Base-by-base conservation (phyloP, 2,113 vertebrate genomes). In the Daboia siamensis region DNA sequence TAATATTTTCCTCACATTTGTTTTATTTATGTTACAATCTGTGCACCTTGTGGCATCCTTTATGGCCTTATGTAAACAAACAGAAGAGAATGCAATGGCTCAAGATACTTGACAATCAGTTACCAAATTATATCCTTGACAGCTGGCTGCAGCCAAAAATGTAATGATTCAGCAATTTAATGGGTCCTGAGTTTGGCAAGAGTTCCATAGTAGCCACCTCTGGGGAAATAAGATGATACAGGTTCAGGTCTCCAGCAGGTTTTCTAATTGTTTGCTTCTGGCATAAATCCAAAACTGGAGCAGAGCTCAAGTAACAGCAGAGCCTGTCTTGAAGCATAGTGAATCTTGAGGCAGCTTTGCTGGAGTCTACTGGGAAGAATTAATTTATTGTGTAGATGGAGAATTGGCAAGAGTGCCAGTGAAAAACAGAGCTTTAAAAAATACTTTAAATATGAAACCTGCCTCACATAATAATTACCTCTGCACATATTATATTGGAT, bases 141-240 rank as follows among this genome's bases (percentile, higher is more conserved):
- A 97, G 96, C 94, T 96, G 96, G 95, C 95, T 97, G 94, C 92
- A 92, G 90, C 7, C 91, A 93, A 94, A 95, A 95, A 93, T 94
- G 91, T 54, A 90, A 97, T 97, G 97, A 97, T 96, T 97, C 96
- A 96, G 97, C 97, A 97, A 96, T 96, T 96, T 95, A 97, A 97
- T 94, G 91, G 94, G 94, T 96, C 95, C 94, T 92, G 93, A 94
- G 91, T 95, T 94, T 96, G 97, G 96, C 97, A 97, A 91, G 54
- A 93, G 69, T 94, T 52, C 92, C 90, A 90, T 64, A 90, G 74
- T 92, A 92, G 94, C 94, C 33, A 88, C 92, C 96, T 95, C 95
- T 51, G 4, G 96, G 94, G 96, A 97, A 97, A 97, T 96, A 95
- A 97, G 96, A 95, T 92, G 96, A 96, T 88, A 92, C 91, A 96